Evolutionary conservation across 2,113 vertebrate species (phyloP).

Genomic region (Tetrax tetrax): DNA sequence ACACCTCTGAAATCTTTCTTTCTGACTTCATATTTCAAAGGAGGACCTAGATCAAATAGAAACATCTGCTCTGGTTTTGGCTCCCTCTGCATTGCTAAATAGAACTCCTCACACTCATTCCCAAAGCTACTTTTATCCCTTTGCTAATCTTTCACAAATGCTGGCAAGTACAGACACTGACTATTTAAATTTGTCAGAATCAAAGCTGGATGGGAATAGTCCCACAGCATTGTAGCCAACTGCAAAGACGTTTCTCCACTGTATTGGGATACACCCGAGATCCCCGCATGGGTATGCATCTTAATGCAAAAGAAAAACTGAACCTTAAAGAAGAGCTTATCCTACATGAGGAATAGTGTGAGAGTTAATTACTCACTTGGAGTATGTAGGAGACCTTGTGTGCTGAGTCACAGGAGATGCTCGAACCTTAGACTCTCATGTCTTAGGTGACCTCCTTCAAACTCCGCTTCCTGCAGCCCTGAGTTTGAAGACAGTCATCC

Average conservation of each 20-base stretch:
- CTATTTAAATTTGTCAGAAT: neutral
- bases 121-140: neutral
- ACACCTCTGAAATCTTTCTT: neutral
- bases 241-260: neutral
- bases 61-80: neutral
- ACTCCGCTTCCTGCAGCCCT: neutral
- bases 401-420: neutral
- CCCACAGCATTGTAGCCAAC: neutral
- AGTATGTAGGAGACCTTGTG: fast-evolving
- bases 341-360: neutral
- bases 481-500: no score
- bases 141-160: neutral
- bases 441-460: neutral
- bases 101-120: neutral
- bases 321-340: neutral
- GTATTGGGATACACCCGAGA: neutral
- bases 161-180: neutral
- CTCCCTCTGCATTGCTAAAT: neutral
- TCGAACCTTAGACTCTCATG: neutral
- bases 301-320: neutral
- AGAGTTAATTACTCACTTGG: neutral
- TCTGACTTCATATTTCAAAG: conserved; percentile 4
- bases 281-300: neutral
- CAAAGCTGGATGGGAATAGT: neutral
- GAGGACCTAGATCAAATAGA: neutral